These are phyloP conservation scores for Spongia lamella DNA, from an alignment of 37 sponge, comb jelly and placozoan species.

Conservation along the genomic window DNA sequence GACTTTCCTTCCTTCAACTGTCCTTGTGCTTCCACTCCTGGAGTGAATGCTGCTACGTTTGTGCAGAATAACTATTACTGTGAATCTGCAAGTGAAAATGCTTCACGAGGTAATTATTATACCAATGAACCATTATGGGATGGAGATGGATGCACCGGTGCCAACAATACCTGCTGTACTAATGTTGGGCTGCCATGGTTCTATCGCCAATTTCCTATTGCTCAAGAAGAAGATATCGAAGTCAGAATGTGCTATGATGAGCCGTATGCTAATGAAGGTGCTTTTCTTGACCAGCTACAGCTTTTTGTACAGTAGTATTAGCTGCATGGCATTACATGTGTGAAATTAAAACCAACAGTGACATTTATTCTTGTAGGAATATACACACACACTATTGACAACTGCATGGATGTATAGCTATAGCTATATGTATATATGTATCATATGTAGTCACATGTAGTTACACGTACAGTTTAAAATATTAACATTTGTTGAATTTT, in stretches of 20 bases:
- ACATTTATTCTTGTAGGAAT: too few relatives aligned
- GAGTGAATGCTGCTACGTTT: not conserved
- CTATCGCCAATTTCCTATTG: constrained; percentile 18
- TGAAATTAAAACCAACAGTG: too few relatives aligned
- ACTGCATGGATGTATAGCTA: too few relatives aligned
- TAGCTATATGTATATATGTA: too few relatives aligned
- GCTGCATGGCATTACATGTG: too few relatives aligned
- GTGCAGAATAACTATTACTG: constrained; percentile 42
- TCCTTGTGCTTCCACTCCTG: constrained; percentile 8
- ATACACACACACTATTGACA: too few relatives aligned
- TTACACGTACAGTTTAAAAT: too few relatives aligned
- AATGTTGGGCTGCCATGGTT: constrained; percentile 50
- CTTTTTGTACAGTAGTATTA: too few relatives aligned
- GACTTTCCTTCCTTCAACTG: not conserved
- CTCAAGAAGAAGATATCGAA: constrained; percentile 32
- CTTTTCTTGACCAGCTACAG: too few relatives aligned
- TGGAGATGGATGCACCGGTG: constrained; percentile 49
- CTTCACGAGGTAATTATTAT: constrained; percentile 3
- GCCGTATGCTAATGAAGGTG: not conserved
- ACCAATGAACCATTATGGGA: constrained; percentile 56
- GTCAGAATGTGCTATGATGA: constrained; percentile 51
- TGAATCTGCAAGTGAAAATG: constrained; percentile 34
- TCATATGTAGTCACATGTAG: too few relatives aligned
- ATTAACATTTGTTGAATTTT: too few relatives aligned
- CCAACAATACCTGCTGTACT: constrained; percentile 49